Evolutionary conservation across 92 coral and sea anemone species (phyloP), one percentile per base, ranked within the genome.

Genomic region (Porites divaricata): DNA sequence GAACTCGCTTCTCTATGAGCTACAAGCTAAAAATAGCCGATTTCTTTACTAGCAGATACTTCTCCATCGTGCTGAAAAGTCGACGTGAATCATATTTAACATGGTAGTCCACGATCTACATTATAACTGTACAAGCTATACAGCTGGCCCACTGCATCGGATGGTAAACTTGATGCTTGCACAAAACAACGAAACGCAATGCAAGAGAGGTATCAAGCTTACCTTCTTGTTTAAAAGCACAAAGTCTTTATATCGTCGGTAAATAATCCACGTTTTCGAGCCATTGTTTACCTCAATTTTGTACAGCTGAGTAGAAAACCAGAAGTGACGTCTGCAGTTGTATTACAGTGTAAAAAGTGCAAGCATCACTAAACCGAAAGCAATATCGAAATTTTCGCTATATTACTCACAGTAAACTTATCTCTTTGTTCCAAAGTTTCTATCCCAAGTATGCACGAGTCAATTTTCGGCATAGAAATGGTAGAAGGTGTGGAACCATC

Each of bases 191-290:
- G 51, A 16, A 58, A 12, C 51, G 0, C 2, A 48, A 10, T 64
- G 54, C 19, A 70, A 66, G 12, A 26, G 4, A 26, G 6, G 15
- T 9, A 82, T 70, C 45, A 35, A 35, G 45, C 45, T 35, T 78
- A 97, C 99, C 99, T 97, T 97, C 65, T 92, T 95, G 70, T 97
- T 97, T 61, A 97, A 84, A 75, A 97, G 92, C 58, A 97, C 91
- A 87, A 97, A 97, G 75, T 97, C 98, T 3, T 89, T 73, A 70
- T 97, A 97, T 81, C 99, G 91, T 80, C 99, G 56, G 81, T 97
- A 97, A 61, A 97, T 89, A 1, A 97, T 89, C 99, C 99, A 97
- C 25, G 90, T 14, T 51, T 87, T 81, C 9, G 70, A 71, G 53
- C 97, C 97, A 72, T 94, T 90, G 81, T 91, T 93, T 28, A 97